Percentiles rank a stretch among this genome's conserved stretches.
Evolutionary conservation across 2,113 vertebrate genomes (phyloP).

Genomic region (Aramus guarauna): DNA sequence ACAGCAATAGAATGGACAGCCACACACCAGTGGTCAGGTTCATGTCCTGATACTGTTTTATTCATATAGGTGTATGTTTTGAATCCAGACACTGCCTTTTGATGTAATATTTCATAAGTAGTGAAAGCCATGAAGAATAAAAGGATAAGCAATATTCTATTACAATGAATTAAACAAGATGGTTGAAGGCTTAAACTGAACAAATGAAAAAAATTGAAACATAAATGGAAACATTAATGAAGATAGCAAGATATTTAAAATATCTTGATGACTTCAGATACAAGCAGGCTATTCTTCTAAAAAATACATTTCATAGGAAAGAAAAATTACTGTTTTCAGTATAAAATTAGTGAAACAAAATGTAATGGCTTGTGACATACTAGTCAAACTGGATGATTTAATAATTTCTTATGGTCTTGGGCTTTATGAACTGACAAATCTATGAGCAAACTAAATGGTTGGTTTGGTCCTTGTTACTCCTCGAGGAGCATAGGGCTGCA

Average conservation of each 20-base stretch:
- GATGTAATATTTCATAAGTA: neutral
- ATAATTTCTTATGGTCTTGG: neutral
- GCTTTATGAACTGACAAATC: neutral
- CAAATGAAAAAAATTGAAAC: neutral
- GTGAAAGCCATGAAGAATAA: neutral
- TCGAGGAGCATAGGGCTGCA: too few species aligned
- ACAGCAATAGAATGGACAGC: neutral
- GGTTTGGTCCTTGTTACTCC: too few species aligned
- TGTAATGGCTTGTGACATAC: neutral
- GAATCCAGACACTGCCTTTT: neutral
- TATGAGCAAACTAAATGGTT: neutral
- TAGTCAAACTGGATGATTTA: neutral
- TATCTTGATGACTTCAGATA: neutral
- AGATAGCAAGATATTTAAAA: neutral
- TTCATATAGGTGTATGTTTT: neutral
- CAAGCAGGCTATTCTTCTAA: neutral
- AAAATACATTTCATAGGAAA: neutral
- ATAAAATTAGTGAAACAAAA: neutral
- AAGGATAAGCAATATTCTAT: neutral
- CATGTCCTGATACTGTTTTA: neutral
- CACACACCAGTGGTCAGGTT: fast-evolving
- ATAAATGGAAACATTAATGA: neutral
- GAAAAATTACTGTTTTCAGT: neutral
- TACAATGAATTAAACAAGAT: neutral
- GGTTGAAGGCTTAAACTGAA: neutral